Percentiles rank a stretch among this genome's conserved stretches.
Conservation (phyloP, 64 coral and sea anemone species). For the Trachythela sp. region DNA sequence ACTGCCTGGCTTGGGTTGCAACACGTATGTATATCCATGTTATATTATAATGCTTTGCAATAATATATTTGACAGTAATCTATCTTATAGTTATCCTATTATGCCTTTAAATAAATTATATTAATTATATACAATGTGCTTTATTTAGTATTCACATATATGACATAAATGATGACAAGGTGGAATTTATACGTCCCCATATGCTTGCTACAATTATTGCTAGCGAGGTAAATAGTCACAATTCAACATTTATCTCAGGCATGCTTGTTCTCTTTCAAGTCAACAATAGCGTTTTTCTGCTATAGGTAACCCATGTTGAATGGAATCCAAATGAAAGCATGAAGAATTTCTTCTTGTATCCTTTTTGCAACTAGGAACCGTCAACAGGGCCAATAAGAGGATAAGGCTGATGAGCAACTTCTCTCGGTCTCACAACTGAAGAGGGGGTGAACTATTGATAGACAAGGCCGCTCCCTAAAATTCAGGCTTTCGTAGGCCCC, state of each 20-base stretch:
- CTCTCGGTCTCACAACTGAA: too few relatives aligned
- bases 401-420: too few relatives aligned
- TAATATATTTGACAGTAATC: not conserved
- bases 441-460: too few relatives aligned
- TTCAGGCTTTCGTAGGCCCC: too few relatives aligned
- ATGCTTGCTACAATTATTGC: not conserved
- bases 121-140: not conserved
- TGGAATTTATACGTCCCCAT: not conserved
- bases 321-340: not conserved
- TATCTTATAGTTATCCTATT: not conserved
- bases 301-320: not conserved
- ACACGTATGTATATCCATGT: not conserved
- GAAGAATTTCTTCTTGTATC: conserved; percentile 9
- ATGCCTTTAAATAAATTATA: not conserved
- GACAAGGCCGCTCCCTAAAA: too few relatives aligned
- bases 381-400: too few relatives aligned
- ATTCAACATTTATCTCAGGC: not conserved
- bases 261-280: not conserved
- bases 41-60: too few relatives aligned
- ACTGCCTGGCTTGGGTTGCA: not conserved
- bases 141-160: not conserved
- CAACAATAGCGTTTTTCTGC: not conserved
- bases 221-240: not conserved
- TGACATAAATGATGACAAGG: not conserved
- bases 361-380: too few relatives aligned